Conservation (phyloP, 2,888 invertebrate species). For the Resseliella maxima region DNA sequence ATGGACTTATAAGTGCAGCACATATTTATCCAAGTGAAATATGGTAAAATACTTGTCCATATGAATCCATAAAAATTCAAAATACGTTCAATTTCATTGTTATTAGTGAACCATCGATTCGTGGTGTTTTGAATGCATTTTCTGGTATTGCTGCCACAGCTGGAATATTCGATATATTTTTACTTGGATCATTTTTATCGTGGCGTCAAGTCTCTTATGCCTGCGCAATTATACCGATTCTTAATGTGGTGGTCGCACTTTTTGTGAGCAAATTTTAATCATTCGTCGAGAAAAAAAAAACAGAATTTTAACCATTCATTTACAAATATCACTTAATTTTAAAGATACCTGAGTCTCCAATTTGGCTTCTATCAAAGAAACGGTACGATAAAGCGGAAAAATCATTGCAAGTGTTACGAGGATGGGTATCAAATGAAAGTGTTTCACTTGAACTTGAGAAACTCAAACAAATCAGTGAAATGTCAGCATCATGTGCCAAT, state of each 20-base stretch:
- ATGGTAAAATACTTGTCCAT: constrained; percentile 66
- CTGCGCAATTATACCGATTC: constrained; percentile 61
- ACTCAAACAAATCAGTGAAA: constrained; percentile 59
- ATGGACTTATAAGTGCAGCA: constrained; percentile 73
- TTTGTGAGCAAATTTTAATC: background rate
- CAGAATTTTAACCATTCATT: constrained; percentile 61
- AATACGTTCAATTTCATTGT: too few relatives aligned
- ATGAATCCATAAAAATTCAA: too few relatives aligned
- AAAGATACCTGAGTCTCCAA: constrained; percentile 72
- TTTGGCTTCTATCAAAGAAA: constrained; percentile 72
- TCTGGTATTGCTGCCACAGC: constrained; percentile 61
- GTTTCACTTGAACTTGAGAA: constrained; percentile 60
- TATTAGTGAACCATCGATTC: constrained; percentile 70
- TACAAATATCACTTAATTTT: constrained; percentile 63
- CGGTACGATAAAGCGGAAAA: constrained; percentile 70
- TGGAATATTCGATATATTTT: constrained; percentile 63
- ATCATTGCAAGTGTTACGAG: constrained; percentile 71
- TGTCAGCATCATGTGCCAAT: constrained; percentile 59
- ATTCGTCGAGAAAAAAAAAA: too few relatives aligned
- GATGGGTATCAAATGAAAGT: constrained; percentile 62
- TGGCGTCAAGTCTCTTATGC: constrained; percentile 71
- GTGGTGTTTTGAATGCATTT: constrained; percentile 70
- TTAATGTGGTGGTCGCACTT: background rate
- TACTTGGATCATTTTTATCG: constrained; percentile 69
- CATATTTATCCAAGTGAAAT: constrained; percentile 72